Percentiles rank a stretch among this genome's conserved stretches.
Conservation (phyloP, 1,140 invertebrate species). For the Ceratoteleas bidentatus region DNA sequence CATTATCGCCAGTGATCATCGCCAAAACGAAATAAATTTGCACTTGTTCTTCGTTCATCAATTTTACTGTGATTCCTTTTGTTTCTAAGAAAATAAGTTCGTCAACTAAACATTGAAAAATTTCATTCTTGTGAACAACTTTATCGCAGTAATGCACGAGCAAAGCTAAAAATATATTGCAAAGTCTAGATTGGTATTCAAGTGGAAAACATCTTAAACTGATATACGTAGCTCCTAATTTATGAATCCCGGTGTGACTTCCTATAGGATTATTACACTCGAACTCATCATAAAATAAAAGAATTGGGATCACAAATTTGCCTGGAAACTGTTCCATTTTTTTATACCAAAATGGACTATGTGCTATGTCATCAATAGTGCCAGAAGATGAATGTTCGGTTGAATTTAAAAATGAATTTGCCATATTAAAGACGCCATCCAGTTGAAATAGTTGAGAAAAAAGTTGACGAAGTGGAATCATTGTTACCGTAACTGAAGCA, state of each 20-base stretch:
- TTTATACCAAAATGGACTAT: conserved; percentile 58
- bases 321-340: conserved; percentile 42
- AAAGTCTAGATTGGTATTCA: conserved; percentile 61
- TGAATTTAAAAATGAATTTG: conserved; percentile 26
- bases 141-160: conserved; percentile 65
- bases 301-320: conserved; percentile 66
- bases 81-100: conserved; percentile 59
- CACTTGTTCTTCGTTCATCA: conserved; percentile 26
- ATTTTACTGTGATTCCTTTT: conserved; percentile 38
- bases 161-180: conserved; percentile 67
- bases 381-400: conserved; percentile 12
- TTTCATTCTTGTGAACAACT: conserved; percentile 24
- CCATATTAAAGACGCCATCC: conserved; percentile 30
- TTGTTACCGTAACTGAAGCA: conserved; percentile 16
- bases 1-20: conserved; percentile 59
- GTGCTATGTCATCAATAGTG: conserved; percentile 45
- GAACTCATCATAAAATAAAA: conserved; percentile 70
- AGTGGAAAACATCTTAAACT: conserved; percentile 68
- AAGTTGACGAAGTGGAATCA: conserved; percentile 50
- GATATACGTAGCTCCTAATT: conserved; percentile 68
- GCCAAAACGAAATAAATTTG: conserved; percentile 63
- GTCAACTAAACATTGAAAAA: conserved; percentile 55
- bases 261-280: conserved; percentile 69
- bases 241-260: conserved; percentile 65
- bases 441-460: conserved; percentile 48